phyloP scores from a whole-genome alignment of 2,888 invertebrate species.

The Eupeodes latifasciatus region DNA sequence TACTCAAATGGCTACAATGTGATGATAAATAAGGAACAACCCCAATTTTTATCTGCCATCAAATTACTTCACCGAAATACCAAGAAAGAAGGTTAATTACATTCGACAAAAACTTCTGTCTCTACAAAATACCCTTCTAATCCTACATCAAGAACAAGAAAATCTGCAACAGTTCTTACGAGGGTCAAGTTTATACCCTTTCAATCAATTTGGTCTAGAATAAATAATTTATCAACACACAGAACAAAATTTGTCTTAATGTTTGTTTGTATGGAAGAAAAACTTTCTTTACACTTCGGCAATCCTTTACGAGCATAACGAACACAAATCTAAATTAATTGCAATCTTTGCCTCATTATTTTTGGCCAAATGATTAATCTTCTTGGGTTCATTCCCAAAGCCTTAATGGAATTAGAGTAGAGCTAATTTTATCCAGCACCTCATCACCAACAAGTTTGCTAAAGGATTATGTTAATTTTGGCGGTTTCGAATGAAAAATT shows the following conservation, averaged over 20 bases:
- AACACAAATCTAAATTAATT: constrained; percentile 6
- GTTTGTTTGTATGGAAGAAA: not conserved
- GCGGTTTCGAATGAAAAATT: not conserved
- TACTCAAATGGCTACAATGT: not conserved
- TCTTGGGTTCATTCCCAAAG: not conserved
- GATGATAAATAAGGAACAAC: not conserved
- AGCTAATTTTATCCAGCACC: not conserved
- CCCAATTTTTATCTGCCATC: not conserved
- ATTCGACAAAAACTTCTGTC: not conserved
- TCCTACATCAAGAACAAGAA: constrained; percentile 14
- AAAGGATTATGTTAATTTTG: not conserved
- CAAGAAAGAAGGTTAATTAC: constrained; percentile 6
- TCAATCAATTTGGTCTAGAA: not conserved
- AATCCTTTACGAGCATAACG: not conserved
- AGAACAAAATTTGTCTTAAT: not conserved
- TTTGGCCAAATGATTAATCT: constrained; percentile 4
- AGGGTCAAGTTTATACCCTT: not conserved
- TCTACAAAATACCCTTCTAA: not conserved
- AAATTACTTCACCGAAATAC: not conserved
- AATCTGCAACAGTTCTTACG: not conserved
- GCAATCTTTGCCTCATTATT: not conserved
- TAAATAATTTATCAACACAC: not conserved
- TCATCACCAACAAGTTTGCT: not conserved
- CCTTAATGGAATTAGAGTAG: not conserved
- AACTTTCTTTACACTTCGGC: not conserved